These are phyloP conservation scores for Mesocentrotus franciscanus DNA, from an alignment of 53 echinoderm and acorn worm species.

Conservation along the genomic window DNA sequence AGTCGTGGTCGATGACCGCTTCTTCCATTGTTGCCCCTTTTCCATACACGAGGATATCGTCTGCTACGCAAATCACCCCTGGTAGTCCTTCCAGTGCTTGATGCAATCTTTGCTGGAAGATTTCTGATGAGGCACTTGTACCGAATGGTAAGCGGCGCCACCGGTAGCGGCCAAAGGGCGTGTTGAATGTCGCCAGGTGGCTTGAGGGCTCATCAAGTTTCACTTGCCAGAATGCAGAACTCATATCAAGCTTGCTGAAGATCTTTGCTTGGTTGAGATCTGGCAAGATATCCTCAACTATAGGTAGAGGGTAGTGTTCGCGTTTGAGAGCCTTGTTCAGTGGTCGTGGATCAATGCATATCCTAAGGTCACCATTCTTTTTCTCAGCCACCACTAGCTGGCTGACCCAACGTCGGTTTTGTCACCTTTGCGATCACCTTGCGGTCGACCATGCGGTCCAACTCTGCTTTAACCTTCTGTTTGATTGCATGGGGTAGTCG, in stretches of 20 bases:
- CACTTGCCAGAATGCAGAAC: conserved; percentile 69
- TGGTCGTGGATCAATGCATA: conserved; percentile 73
- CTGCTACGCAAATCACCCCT: conserved; percentile 5
- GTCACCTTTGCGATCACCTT: conserved; percentile 57
- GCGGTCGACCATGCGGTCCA: conserved; percentile 53
- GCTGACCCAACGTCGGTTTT: conserved; percentile 70
- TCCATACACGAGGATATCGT: conserved; percentile 57
- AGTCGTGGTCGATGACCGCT: conserved; percentile 22
- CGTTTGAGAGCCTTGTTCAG: conserved; percentile 75
- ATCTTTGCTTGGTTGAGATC: conserved; percentile 57
- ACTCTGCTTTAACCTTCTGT: conserved; percentile 64
- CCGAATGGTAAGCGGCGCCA: conserved; percentile 72
- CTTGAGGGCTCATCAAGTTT: conserved; percentile 54
- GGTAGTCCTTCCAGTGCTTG: conserved; percentile 43
- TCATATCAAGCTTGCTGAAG: conserved; percentile 63
- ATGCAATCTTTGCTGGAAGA: conserved; percentile 63
- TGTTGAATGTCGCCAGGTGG: conserved; percentile 63
- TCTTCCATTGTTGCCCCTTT: not conserved
- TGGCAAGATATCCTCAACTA: conserved; percentile 67
- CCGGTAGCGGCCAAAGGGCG: conserved; percentile 67
- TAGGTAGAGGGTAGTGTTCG: conserved; percentile 72
- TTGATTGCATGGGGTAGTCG: conserved; percentile 70
- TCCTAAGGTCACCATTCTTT: conserved; percentile 65
- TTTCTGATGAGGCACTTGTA: conserved; percentile 52
- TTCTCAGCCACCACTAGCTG: conserved; percentile 71